Evolutionary conservation across 2,797 vertebrate genomes (phyloP).

Genomic region (Morelia viridis): DNA sequence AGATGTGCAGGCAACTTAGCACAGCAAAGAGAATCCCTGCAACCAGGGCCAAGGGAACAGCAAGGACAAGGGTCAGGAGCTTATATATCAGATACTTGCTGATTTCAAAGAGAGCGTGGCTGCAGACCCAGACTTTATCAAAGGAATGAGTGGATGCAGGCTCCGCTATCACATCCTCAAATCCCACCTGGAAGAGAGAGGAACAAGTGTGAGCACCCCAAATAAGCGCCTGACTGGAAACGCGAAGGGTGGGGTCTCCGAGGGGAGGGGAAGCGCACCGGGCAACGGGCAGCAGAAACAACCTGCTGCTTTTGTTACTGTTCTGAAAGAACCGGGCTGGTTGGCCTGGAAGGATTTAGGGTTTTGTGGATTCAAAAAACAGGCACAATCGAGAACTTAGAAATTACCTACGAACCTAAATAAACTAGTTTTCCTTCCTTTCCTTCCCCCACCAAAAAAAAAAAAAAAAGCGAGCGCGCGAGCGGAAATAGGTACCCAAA

Average conservation of each 20-base stretch:
- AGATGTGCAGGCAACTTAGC: slow-evolving; percentile 92
- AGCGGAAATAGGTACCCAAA: not conserved
- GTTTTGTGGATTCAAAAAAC: not conserved
- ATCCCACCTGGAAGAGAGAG: slow-evolving; percentile 79
- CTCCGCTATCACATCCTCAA: slow-evolving; percentile 92
- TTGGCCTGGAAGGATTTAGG: not conserved
- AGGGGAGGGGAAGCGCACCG: not conserved
- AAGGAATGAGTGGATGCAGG: slow-evolving; percentile 86
- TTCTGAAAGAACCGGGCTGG: not conserved
- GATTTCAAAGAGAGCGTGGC: slow-evolving; percentile 89
- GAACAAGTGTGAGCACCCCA: not conserved
- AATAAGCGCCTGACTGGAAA: not conserved
- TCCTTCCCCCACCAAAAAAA: not conserved
- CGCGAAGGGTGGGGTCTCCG: not conserved
- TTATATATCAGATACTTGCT: slow-evolving; percentile 88
- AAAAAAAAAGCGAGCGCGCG: not conserved
- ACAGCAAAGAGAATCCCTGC: slow-evolving; percentile 83
- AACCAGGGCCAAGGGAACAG: slow-evolving; percentile 86
- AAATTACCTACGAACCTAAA: not conserved
- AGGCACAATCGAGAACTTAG: not conserved
- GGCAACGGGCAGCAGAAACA: not conserved
- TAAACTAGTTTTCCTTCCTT: not conserved
- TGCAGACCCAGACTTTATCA: slow-evolving; percentile 92
- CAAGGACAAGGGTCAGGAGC: slow-evolving; percentile 85
- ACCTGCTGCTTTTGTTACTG: not conserved